phyloP scores from a whole-genome alignment of 2,888 invertebrate genomes.

The Antheraea yamamai region DNA sequence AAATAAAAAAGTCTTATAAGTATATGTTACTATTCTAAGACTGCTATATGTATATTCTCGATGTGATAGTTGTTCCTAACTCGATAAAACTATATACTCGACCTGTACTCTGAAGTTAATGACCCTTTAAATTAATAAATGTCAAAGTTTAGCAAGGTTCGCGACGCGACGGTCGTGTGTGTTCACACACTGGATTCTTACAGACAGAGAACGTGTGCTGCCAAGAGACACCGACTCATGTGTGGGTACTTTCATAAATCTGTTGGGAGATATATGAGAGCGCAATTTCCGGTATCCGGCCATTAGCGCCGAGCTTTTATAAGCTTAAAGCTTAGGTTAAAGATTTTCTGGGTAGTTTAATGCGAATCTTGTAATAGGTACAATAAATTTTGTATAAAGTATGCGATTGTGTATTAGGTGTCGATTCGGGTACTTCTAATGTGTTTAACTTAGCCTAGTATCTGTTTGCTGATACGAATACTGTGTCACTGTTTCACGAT shows the following conservation, averaged over 20 bases:
- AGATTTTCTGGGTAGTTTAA: slow-evolving; percentile 83
- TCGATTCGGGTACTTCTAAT: slow-evolving; percentile 80
- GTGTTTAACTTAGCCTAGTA: slow-evolving; percentile 80
- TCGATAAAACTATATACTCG: slow-evolving; percentile 24
- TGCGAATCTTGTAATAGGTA: slow-evolving; percentile 83
- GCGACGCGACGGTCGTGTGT: slow-evolving; percentile 41
- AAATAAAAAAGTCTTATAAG: neutral
- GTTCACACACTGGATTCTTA: slow-evolving; percentile 38
- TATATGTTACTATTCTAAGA: neutral
- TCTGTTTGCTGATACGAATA: slow-evolving; percentile 57
- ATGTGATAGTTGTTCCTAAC: neutral
- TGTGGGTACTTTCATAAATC: slow-evolving; percentile 93
- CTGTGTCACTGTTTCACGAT: slow-evolving; percentile 25
- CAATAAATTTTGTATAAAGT: slow-evolving; percentile 81
- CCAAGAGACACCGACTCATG: slow-evolving; percentile 78
- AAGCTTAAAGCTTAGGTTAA: slow-evolving; percentile 84
- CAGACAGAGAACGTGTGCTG: slow-evolving; percentile 48
- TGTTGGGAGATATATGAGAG: slow-evolving; percentile 94
- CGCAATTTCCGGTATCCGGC: slow-evolving; percentile 95
- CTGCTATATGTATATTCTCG: neutral
- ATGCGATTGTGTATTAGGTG: slow-evolving; percentile 82
- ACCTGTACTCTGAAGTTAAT: slow-evolving; percentile 66
- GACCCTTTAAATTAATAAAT: slow-evolving; percentile 77
- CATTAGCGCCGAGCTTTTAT: slow-evolving; percentile 88
- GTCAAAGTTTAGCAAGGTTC: slow-evolving; percentile 66